Percentiles rank a stretch among this genome's conserved stretches.
phyloP scores from a whole-genome alignment of 1,140 invertebrate genomes.

The Streblospio benedicti region DNA sequence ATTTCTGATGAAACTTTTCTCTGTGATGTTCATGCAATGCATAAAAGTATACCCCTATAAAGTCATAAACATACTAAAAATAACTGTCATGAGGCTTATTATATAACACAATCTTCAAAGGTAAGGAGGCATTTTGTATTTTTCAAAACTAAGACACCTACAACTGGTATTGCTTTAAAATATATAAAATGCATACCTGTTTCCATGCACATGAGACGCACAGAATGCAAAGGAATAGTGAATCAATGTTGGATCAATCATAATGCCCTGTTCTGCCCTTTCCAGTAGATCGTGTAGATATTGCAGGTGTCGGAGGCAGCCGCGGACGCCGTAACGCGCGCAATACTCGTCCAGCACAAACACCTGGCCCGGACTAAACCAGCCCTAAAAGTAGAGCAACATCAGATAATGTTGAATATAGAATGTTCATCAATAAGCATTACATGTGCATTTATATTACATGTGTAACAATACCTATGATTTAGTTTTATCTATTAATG shows the following conservation, averaged over 20 bases:
- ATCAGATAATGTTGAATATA: conserved; percentile 14
- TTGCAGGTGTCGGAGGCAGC: conserved; percentile 90
- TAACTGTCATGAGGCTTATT: too few relatives aligned
- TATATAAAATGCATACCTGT: too few relatives aligned
- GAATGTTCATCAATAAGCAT: not conserved
- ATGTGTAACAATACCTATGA: not conserved
- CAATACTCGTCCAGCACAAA: conserved; percentile 98
- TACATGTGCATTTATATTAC: not conserved
- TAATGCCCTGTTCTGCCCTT: conserved; percentile 79
- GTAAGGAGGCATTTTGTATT: too few relatives aligned
- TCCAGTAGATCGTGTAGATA: conserved; percentile 93
- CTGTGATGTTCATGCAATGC: too few relatives aligned
- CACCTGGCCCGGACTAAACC: conserved; percentile 98
- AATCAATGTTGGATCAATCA: conserved; percentile 96
- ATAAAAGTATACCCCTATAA: too few relatives aligned
- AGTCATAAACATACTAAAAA: too few relatives aligned
- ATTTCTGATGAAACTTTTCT: too few relatives aligned
- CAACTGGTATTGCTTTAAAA: too few relatives aligned
- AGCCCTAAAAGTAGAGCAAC: conserved; percentile 60
- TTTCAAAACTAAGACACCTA: too few relatives aligned
- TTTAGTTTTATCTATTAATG: not conserved
- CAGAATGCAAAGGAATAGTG: conserved; percentile 99
- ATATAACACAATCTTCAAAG: too few relatives aligned
- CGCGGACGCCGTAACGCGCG: conserved; percentile 90
- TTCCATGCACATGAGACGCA: conserved; percentile 95